Percentiles rank a stretch among this genome's conserved stretches.
Conservation (phyloP, 1,140 invertebrate genomes). For the Eurosta solidaginis region DNA sequence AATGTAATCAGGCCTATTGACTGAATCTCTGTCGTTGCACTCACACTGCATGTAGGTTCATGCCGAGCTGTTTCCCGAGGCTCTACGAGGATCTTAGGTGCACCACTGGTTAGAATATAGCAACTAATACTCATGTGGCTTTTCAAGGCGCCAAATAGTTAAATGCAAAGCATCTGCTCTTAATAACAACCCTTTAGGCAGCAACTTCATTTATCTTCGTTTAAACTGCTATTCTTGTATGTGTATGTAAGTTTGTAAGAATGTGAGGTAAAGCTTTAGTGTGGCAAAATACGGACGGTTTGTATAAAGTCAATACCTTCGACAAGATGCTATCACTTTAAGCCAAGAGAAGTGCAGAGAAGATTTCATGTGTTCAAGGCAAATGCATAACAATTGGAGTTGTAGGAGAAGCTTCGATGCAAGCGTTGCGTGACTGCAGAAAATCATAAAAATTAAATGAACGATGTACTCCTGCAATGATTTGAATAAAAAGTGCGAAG, state of each 20-base stretch:
- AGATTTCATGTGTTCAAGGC: neutral
- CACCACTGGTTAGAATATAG: neutral
- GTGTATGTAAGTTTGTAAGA: too few species aligned
- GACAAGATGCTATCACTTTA: neutral
- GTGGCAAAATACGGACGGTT: neutral
- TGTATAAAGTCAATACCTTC: slow-evolving; percentile 9
- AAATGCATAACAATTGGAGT: too few species aligned
- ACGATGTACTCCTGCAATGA: too few species aligned
- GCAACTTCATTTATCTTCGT: slow-evolving; percentile 3
- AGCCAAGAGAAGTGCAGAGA: neutral
- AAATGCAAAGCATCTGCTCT: neutral
- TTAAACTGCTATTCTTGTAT: neutral
- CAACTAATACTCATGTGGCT: neutral
- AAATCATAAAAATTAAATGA: too few species aligned
- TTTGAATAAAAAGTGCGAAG: too few species aligned
- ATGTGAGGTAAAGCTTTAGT: neutral
- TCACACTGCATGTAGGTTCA: too few species aligned
- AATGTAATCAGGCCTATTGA: too few species aligned
- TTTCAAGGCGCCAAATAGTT: neutral
- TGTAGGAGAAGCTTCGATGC: too few species aligned
- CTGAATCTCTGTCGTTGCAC: too few species aligned
- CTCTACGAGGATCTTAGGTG: too few species aligned
- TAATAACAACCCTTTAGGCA: neutral
- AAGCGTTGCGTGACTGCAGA: too few species aligned
- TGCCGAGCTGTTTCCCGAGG: too few species aligned